These are phyloP conservation scores for Sinodicranocentrus sp. DNA, from an alignment of 2,888 invertebrate species.

Conservation along the genomic window DNA sequence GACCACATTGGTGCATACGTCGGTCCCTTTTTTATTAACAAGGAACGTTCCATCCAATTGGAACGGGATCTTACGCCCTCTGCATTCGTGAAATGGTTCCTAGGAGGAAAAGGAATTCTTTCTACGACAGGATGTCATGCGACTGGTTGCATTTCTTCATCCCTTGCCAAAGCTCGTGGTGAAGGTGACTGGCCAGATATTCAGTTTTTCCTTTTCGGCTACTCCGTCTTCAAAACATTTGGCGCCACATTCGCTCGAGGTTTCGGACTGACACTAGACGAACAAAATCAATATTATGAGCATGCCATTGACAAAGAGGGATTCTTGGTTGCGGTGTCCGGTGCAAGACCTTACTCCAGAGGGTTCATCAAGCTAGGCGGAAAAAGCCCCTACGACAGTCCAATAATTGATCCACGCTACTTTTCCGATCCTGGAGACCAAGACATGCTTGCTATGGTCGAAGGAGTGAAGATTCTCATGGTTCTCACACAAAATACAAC, in stretches of 20 bases:
- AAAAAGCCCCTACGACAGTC: constrained; percentile 67
- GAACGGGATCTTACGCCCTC: constrained; percentile 65
- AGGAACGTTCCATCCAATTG: constrained; percentile 41
- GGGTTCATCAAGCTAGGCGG: constrained; percentile 68
- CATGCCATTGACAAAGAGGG: constrained; percentile 64
- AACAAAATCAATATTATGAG: constrained; percentile 62
- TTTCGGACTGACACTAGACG: constrained; percentile 68
- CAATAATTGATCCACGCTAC: constrained; percentile 73
- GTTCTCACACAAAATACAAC: constrained; percentile 66
- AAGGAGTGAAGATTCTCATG: constrained; percentile 66
- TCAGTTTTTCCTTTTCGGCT: constrained; percentile 46
- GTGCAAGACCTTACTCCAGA: constrained; percentile 55
- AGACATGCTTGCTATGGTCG: constrained; percentile 69
- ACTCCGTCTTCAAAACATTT: constrained; percentile 60
- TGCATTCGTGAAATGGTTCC: constrained; percentile 60
- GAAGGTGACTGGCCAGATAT: constrained; percentile 75
- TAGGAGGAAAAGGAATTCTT: constrained; percentile 65
- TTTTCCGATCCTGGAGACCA: constrained; percentile 59
- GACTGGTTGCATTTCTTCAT: constrained; percentile 67
- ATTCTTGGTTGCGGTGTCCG: constrained; percentile 50
- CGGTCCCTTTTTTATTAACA: constrained; percentile 58
- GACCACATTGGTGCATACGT: constrained; percentile 65
- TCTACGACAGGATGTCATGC: constrained; percentile 63
- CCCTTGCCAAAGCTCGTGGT: constrained; percentile 70
- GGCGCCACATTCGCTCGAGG: constrained; percentile 38